Evolutionary conservation across 2,797 vertebrate species (phyloP).

Genomic region (Sebastes melanostomus): DNA sequence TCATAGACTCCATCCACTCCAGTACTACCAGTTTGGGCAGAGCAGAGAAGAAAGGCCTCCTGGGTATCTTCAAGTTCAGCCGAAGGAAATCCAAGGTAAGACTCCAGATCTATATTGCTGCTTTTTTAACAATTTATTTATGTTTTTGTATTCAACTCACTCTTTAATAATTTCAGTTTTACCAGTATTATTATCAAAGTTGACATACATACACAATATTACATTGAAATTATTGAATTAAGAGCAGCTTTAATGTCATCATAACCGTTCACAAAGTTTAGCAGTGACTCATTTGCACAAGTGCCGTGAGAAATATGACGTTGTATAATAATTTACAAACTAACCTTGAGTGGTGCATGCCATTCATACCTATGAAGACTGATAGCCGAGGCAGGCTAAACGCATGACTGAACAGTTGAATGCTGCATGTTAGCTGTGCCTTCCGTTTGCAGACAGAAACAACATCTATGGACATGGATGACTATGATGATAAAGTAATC

Average conservation of each 20-base stretch:
- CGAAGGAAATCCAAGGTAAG: constrained; percentile 89
- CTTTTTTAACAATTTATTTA: neutral
- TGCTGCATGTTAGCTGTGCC: constrained; percentile 70
- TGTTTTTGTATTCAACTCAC: neutral
- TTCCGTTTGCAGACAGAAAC: constrained; percentile 78
- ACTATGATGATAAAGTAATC: constrained; percentile 68
- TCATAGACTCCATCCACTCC: constrained; percentile 82
- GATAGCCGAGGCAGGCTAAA: constrained; percentile 7
- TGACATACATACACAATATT: neutral
- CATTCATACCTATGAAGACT: neutral
- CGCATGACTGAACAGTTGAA: constrained; percentile 57
- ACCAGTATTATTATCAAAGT: neutral
- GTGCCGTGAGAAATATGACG: neutral
- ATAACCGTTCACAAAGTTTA: neutral
- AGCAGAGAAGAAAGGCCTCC: constrained; percentile 88
- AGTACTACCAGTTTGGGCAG: constrained; percentile 78
- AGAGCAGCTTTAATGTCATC: neutral
- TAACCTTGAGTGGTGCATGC: constrained; percentile 35
- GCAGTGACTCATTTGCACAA: neutral
- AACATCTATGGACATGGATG: constrained; percentile 76
- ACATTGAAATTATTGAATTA: neutral
- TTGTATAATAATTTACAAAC: constrained; percentile 11
- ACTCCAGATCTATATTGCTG: neutral
- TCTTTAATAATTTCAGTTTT: neutral
- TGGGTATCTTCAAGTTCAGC: constrained; percentile 89